Base-by-base conservation (phyloP, 2,888 invertebrate species). In the Opisthograptis luteolata region DNA sequence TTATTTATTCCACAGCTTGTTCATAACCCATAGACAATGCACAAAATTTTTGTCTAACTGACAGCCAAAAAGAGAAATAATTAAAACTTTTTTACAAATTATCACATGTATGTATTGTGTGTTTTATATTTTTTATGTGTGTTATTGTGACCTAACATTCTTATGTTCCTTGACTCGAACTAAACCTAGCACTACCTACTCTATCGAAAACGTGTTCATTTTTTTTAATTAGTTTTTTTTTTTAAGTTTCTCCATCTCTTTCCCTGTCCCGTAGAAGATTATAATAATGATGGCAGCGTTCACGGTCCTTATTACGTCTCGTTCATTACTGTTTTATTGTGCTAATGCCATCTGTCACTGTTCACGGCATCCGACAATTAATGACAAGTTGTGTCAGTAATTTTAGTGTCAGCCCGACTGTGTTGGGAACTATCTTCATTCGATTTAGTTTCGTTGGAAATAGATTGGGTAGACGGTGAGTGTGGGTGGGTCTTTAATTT, bases 281-380 rank as follows among this genome's bases (percentile, higher is more conserved):
- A 70, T 71, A 76, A 75, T 73, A 75, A 75, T 73, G 76, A 76
- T 78, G 73, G 69, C 71, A 64, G 72, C 70, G 72, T 68, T 68
- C 66, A 71, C 69, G 69, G 73, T 76, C 74, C 75, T 80, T 81
- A 84, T 81, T 80, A 79, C 74, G 81, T 78, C 78, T 72, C 76
- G 81, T 80, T 79, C 75, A 82, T 83, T 84, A 79, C 76, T 70
- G 73, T 80, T 84, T 84, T 86, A 84, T 80, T 81, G 81, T 77
- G 79, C 69, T 79, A 76, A 80, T 80, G 67, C 62, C 62, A 58
- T 61, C 45, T 42, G 54, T 54, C 54, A 45, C 27, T 27, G 44
- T 31, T 40, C 39, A 36, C 30, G 30, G 17, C 31, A 20, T 15
- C 43, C 28, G 31, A 41, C 54, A 49, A 45, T 45, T 32, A 30